Evolutionary conservation across 2,888 invertebrate species (phyloP).

Genomic region (Napeogenes sylphis): DNA sequence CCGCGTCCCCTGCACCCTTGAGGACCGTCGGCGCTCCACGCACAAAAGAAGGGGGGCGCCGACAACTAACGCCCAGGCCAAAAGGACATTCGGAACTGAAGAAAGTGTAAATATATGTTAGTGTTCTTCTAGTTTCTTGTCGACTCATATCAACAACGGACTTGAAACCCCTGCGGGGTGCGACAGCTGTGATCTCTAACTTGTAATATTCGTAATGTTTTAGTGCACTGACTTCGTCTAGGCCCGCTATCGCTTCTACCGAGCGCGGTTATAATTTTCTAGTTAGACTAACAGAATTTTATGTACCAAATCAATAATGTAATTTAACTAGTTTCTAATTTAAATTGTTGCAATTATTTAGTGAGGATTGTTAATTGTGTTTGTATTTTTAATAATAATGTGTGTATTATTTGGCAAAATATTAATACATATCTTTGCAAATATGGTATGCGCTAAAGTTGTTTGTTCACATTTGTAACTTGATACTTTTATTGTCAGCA

Average conservation of each 20-base stretch:
- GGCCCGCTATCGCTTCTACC: conserved; percentile 47
- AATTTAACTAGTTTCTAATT: conserved; percentile 62
- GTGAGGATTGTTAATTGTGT: conserved; percentile 72
- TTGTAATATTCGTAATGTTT: conserved; percentile 66
- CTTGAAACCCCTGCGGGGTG: conserved; percentile 55
- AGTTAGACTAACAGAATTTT: conserved; percentile 74
- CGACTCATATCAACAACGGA: conserved; percentile 74
- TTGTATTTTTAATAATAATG: conserved; percentile 59
- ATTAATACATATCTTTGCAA: conserved; percentile 34
- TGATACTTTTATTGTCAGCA: background rate
- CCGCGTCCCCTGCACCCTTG: conserved; percentile 84
- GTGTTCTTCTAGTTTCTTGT: conserved; percentile 63
- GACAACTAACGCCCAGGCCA: conserved; percentile 72
- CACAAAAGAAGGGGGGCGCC: conserved; percentile 79
- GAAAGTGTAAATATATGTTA: conserved; percentile 68
- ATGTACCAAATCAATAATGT: conserved; percentile 74
- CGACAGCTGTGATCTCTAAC: conserved; percentile 76
- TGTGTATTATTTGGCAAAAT: conserved; percentile 42
- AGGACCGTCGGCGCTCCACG: conserved; percentile 86
- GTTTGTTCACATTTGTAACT: conserved; percentile 18
- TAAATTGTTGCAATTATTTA: conserved; percentile 72
- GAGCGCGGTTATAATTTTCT: conserved; percentile 59
- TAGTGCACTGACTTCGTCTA: conserved; percentile 56
- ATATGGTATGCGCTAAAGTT: conserved; percentile 43
- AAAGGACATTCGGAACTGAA: conserved; percentile 66